Evolutionary conservation across 2,888 invertebrate genomes (phyloP).

Genomic region (Eugnorisma glareosa): DNA sequence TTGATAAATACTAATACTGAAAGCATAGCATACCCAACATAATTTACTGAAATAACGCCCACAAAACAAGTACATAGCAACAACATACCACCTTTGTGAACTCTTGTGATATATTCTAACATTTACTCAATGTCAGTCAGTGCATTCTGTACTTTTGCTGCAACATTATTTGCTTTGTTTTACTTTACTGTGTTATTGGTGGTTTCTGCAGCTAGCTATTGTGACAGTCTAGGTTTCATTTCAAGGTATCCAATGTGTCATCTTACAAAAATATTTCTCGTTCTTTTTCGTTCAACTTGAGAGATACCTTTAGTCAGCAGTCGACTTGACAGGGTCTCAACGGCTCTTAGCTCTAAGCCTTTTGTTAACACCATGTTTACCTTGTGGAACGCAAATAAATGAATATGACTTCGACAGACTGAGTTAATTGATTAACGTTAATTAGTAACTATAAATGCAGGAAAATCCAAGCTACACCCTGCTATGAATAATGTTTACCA

Average conservation of each 20-base stretch:
- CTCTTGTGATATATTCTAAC: conserved; percentile 35
- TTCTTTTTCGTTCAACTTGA: background rate
- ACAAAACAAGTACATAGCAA: conserved; percentile 41
- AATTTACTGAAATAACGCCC: conserved; percentile 35
- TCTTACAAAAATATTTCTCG: background rate
- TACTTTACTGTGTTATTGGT: conserved; percentile 4
- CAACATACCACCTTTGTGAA: conserved; percentile 15
- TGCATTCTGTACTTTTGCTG: conserved; percentile 40
- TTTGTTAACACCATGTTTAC: no score
- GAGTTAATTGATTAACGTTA: background rate
- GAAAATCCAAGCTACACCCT: background rate
- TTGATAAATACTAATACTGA: conserved; percentile 29
- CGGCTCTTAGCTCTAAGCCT: no score
- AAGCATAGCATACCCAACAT: conserved; percentile 18
- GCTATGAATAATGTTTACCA: background rate
- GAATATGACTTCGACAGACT: background rate
- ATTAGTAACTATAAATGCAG: background rate
- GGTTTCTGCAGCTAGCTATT: background rate
- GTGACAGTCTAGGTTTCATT: background rate
- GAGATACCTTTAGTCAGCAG: background rate
- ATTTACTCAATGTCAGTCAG: conserved; percentile 51
- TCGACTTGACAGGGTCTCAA: no score
- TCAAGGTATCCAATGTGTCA: background rate
- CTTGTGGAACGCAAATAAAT: no score
- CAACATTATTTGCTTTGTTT: conserved; percentile 32